Evolutionary conservation across 2,113 vertebrate genomes (phyloP), one percentile per base, ranked within the genome.

Genomic region (Garra rufa): DNA sequence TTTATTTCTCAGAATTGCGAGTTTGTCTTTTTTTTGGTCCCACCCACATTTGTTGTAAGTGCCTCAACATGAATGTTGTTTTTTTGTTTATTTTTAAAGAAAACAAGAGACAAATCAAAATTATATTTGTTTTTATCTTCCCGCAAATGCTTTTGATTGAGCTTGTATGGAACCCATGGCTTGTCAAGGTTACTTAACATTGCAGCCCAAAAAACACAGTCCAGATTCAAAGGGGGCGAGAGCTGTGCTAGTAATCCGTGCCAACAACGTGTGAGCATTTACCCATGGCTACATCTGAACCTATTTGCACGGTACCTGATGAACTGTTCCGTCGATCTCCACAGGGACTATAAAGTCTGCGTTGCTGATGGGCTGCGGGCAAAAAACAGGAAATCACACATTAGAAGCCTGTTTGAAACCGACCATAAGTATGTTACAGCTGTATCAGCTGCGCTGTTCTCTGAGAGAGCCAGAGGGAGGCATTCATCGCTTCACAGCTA

Each of bases 321-420:
- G 85, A 78, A 88, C 80, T 24, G 87, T 88, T 61, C 87, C 87
- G 73, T 86, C 87, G 26, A 88, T 88, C 83, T 88, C 87, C 85
- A 88, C 87, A 57, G 85, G 87, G 43, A 88, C 87, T 17, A 88
- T 88, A 48, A 88, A 88, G 77, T 88, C 87, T 71, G 87, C 87
- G 55, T 88, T 88, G 80, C 67, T 87, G 87, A 88, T 88, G 41
- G 87, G 87, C 87, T 88, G 69, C 17, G 17, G 50, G 15, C 74
- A 5, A 15, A 82, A 19, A 83, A 67, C n/a, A 74, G 24, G 80
- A n/a, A 88, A 24, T 2, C 9, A 70, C 41, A 63, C 50, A 43
- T 84, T 34, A 63, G 50, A n/a, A 52, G 38, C n/a, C 34, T 24
- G 34, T 6, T 43, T 71, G 21, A 48, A 52, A 41, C 70, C 3